These are phyloP conservation scores for Trissoscelio sp. DNA, from an alignment of 2,888 invertebrate species.

Conservation along the genomic window DNA sequence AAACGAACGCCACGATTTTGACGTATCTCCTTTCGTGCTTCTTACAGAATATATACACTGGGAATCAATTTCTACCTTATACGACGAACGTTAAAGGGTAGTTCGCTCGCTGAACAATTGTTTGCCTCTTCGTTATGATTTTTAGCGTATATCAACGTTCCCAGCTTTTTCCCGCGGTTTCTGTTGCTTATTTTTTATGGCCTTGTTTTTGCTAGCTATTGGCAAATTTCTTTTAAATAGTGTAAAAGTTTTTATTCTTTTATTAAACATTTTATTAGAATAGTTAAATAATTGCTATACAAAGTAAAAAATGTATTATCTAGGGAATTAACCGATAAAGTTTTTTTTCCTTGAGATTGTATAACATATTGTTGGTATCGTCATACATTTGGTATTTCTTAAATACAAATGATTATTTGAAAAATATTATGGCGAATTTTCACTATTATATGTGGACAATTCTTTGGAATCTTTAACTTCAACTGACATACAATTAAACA, in stretches of 20 bases:
- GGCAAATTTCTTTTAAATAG: not conserved
- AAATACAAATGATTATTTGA: no score
- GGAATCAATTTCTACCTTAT: constrained; percentile 63
- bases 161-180: constrained; percentile 16
- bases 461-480: no score
- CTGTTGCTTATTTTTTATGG: not conserved
- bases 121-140: constrained; percentile 18
- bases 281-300: no score
- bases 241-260: not conserved
- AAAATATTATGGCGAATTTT: no score
- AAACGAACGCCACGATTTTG: constrained; percentile 56
- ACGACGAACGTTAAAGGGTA: constrained; percentile 60
- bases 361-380: no score
- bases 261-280: no score
- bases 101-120: constrained; percentile 8
- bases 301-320: no score
- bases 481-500: no score
- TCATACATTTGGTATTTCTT: no score
- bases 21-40: constrained; percentile 41
- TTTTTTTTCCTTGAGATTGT: no score
- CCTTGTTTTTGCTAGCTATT: not conserved
- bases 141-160: not conserved
- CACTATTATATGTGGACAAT: no score
- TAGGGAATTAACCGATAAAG: no score
- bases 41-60: constrained; percentile 31